These are phyloP conservation scores for Akabosia matsudoensis DNA, from an alignment of 1,140 invertebrate species.

Conservation along the genomic window DNA sequence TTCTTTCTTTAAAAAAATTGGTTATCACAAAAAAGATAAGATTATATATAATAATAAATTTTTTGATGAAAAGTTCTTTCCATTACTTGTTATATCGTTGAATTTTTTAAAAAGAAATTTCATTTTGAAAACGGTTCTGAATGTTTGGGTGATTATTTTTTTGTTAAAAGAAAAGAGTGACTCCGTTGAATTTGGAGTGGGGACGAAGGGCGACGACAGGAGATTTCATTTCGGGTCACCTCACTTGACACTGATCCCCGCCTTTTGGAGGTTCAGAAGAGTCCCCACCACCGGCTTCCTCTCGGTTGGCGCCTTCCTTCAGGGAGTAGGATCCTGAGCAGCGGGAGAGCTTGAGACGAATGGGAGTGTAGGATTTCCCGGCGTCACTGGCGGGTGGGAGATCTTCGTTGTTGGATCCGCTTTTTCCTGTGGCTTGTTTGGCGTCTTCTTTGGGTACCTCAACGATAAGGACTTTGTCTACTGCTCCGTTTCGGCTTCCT, in stretches of 20 bases:
- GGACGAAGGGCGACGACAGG: too few species aligned
- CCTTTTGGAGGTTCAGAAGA: slow-evolving; percentile 53
- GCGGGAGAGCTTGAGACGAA: slow-evolving; percentile 74
- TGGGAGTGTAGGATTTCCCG: slow-evolving; percentile 66
- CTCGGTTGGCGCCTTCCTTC: slow-evolving; percentile 49
- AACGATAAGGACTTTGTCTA: background rate
- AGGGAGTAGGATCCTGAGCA: slow-evolving; percentile 68
- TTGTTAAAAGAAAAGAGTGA: too few species aligned
- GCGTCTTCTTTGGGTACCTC: background rate
- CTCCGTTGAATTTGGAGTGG: too few species aligned
- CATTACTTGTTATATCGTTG: too few species aligned
- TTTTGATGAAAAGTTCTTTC: too few species aligned
- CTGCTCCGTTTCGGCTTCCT: background rate
- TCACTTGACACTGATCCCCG: slow-evolving; percentile 48
- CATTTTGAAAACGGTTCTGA: too few species aligned
- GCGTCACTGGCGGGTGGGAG: background rate
- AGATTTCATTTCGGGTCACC: slow-evolving; percentile 47
- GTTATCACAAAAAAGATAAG: too few species aligned
- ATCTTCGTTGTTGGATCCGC: background rate
- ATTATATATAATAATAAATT: too few species aligned
- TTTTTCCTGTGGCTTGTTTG: background rate
- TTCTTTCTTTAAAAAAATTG: too few species aligned
- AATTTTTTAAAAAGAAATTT: too few species aligned
- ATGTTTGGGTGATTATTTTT: too few species aligned
- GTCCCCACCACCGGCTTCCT: slow-evolving; percentile 59